Conservation (phyloP, 2,888 invertebrate species). For the Nasonovia ribisnigri region DNA sequence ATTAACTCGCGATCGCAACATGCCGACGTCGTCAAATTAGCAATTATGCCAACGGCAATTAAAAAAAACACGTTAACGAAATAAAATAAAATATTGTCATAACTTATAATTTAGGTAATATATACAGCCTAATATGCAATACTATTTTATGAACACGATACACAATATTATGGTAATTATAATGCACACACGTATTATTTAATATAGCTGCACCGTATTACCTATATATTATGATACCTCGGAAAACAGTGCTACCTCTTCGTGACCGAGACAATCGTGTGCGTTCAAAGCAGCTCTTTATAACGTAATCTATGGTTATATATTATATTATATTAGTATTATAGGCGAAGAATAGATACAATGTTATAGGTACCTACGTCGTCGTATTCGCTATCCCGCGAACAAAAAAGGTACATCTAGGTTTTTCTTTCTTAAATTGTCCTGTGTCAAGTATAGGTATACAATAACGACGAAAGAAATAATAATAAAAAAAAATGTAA, state of each 20-base stretch:
- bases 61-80: neutral
- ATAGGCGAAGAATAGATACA: too few species aligned
- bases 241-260: neutral
- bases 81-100: neutral
- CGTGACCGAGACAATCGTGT: conserved; percentile 32
- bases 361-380: neutral
- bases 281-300: neutral
- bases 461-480: neutral
- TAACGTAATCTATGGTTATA: neutral
- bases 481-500: neutral
- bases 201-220: neutral
- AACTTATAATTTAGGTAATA: neutral
- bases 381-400: neutral
- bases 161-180: neutral
- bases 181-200: neutral
- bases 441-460: neutral
- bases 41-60: neutral
- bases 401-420: neutral
- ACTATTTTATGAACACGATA: neutral
- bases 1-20: neutral
- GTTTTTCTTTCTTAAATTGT: neutral
- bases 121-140: neutral
- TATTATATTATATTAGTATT: neutral
- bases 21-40: neutral
- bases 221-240: neutral